These are phyloP conservation scores for Liodrosophila aerea DNA, from an alignment of 2,888 invertebrate species.

Conservation along the genomic window DNA sequence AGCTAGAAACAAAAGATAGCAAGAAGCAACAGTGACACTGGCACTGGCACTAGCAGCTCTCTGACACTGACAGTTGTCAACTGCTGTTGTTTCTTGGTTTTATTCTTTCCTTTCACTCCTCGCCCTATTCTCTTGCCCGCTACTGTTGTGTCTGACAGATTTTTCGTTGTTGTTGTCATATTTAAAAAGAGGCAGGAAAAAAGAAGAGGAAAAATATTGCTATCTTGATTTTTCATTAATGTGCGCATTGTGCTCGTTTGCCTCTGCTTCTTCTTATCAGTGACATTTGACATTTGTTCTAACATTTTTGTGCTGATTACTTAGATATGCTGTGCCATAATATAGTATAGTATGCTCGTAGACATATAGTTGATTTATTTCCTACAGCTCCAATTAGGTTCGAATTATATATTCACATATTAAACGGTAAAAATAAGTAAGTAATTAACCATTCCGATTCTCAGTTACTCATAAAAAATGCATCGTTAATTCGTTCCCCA, in stretches of 20 bases:
- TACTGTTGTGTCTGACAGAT: constrained; percentile 43
- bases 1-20: constrained; percentile 63
- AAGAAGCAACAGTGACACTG: constrained; percentile 76
- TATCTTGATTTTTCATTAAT: constrained; percentile 63
- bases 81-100: constrained; percentile 73
- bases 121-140: constrained; percentile 12
- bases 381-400: too few relatives aligned
- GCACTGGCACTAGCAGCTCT: constrained; percentile 68
- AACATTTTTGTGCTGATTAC: constrained; percentile 29
- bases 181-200: constrained; percentile 20
- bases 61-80: constrained; percentile 80
- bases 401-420: too few relatives aligned
- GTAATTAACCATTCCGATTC: background rate
- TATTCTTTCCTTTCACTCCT: constrained; percentile 45
- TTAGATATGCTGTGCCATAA: constrained; percentile 1
- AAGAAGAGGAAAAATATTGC: constrained; percentile 24
- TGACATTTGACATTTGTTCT: constrained; percentile 42
- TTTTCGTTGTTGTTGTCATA: constrained; percentile 45
- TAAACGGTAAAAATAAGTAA: background rate
- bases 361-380: too few relatives aligned
- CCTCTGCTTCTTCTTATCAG: constrained; percentile 11
- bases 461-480: background rate
- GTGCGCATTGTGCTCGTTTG: constrained; percentile 41
- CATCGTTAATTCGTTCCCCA: background rate
- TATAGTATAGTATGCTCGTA: background rate